phyloP scores from a whole-genome alignment of 2,113 vertebrate genomes.

The Camelus dromedarius region DNA sequence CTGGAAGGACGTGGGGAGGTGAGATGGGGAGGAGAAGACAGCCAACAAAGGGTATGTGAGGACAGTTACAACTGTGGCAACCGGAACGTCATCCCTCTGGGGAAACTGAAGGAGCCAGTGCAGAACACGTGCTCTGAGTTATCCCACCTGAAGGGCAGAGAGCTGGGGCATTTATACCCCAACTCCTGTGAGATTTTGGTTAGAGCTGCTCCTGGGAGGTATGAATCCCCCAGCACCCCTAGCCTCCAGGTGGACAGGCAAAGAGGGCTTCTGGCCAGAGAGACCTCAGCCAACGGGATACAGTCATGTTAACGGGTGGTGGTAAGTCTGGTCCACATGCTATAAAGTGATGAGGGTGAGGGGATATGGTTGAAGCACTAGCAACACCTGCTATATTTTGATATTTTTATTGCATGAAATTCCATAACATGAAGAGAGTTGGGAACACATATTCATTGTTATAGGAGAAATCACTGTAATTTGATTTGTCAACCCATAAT shows the following conservation, averaged over 20 bases:
- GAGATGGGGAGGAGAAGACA: neutral
- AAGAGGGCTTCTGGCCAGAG: neutral
- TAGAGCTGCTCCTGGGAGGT: neutral
- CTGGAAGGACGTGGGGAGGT: neutral
- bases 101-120: neutral
- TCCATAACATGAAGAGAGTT: neutral
- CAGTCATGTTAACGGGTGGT: neutral
- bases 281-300: neutral
- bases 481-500: neutral
- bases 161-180: too few relatives aligned
- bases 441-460: neutral
- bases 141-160: rapidly evolving
- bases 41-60: neutral
- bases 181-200: neutral
- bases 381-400: neutral
- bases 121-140: too few relatives aligned
- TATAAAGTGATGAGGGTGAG: neutral
- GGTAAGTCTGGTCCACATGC: neutral
- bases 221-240: neutral
- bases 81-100: neutral
- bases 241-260: neutral
- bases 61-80: neutral
- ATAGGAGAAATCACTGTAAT: neutral
- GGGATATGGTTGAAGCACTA: neutral
- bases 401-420: neutral